phyloP scores from a whole-genome alignment of 1,140 invertebrate species.

The Drosophila sulfurigaster region DNA sequence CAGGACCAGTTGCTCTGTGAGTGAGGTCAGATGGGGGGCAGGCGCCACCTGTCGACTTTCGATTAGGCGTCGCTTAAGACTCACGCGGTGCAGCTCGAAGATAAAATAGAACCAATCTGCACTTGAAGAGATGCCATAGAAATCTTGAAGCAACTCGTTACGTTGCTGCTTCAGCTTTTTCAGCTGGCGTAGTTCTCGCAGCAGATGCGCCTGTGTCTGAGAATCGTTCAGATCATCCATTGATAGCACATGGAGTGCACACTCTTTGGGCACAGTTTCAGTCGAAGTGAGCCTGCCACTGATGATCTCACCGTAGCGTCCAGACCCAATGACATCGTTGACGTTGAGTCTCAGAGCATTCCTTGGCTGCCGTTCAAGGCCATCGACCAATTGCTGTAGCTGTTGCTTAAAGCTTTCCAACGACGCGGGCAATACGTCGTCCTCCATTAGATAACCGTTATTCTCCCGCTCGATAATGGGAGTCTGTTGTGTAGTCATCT shows the following conservation, averaged over 20 bases:
- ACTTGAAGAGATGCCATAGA: slow-evolving; percentile 93
- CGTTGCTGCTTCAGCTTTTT: slow-evolving; percentile 88
- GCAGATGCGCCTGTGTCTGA: slow-evolving; percentile 88
- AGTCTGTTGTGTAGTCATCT: slow-evolving; percentile 89
- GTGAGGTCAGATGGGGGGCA: slow-evolving; percentile 86
- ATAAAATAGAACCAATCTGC: slow-evolving; percentile 90
- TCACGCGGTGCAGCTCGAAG: slow-evolving; percentile 88
- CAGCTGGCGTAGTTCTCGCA: slow-evolving; percentile 90
- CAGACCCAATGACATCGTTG: slow-evolving; percentile 89
- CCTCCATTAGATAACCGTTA: slow-evolving; percentile 90
- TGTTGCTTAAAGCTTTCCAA: slow-evolving; percentile 90
- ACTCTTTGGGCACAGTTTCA: slow-evolving; percentile 50
- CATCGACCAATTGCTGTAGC: slow-evolving; percentile 68
- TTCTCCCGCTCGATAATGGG: slow-evolving; percentile 90
- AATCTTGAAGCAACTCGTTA: slow-evolving; percentile 90
- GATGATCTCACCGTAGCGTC: slow-evolving; percentile 91
- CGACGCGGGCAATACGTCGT: slow-evolving; percentile 85
- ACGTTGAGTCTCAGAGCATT: slow-evolving; percentile 89
- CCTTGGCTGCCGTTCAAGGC: slow-evolving; percentile 88
- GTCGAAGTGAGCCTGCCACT: slow-evolving; percentile 86
- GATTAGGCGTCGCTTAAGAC: slow-evolving; percentile 87
- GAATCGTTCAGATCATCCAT: slow-evolving; percentile 87
- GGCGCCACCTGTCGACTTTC: slow-evolving; percentile 65
- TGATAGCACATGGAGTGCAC: slow-evolving; percentile 76
- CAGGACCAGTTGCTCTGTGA: slow-evolving; percentile 82